Evolutionary conservation across 1,140 invertebrate genomes (phyloP).

Genomic region (Drosophila subpulchrella): DNA sequence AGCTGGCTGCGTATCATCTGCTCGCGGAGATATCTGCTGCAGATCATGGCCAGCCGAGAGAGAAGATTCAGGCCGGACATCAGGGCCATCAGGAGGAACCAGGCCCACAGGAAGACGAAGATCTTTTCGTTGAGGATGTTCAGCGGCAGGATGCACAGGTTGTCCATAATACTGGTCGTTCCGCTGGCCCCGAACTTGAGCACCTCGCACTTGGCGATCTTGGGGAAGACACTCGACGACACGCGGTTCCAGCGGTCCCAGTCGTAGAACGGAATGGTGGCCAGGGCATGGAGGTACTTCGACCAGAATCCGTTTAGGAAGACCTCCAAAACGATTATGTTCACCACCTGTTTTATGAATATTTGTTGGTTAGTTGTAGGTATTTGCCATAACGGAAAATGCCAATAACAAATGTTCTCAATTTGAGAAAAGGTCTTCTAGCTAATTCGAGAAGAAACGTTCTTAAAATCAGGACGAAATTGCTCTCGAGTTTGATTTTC

Average conservation of each 20-base stretch:
- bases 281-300: constrained; percentile 88
- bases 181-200: constrained; percentile 88
- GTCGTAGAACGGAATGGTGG: constrained; percentile 85
- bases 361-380: background rate
- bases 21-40: constrained; percentile 64
- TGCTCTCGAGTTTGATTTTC: no score
- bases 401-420: no score
- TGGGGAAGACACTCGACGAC: constrained; percentile 88
- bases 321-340: constrained; percentile 88
- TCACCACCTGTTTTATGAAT: constrained; percentile 85
- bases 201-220: constrained; percentile 91
- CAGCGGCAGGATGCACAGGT: constrained; percentile 90
- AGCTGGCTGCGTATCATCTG: constrained; percentile 86
- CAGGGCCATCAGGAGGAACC: constrained; percentile 89
- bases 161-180: constrained; percentile 87
- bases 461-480: no score
- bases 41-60: constrained; percentile 84
- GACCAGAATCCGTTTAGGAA: constrained; percentile 91
- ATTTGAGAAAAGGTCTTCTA: no score
- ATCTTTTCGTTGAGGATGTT: constrained; percentile 94
- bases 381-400: no score
- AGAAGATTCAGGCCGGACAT: constrained; percentile 88
- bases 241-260: constrained; percentile 85
- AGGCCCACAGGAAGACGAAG: constrained; percentile 92
- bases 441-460: no score